Conservation (phyloP, 2,113 vertebrate species). For the Campylomormyrus numenius region DNA sequence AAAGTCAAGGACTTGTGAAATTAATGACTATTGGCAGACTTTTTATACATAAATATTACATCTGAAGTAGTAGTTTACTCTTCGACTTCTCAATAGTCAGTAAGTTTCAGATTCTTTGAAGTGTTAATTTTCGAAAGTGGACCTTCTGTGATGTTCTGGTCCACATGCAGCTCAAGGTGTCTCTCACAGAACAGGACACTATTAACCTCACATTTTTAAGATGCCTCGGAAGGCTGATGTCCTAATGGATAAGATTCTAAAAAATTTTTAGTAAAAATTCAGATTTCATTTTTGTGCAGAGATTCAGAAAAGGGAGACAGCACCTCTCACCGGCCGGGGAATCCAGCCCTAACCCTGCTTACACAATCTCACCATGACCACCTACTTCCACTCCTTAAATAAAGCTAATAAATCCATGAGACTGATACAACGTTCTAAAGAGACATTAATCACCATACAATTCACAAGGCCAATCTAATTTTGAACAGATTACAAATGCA, state of each 20-base stretch:
- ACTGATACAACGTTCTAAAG: background rate
- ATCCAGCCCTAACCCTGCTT: background rate
- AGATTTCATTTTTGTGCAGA: background rate
- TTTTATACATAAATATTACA: background rate
- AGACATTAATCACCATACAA: background rate
- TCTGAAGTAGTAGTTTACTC: background rate
- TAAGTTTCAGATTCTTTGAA: slow-evolving; percentile 8
- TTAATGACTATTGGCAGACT: background rate
- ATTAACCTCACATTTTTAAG: background rate
- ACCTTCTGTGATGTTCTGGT: background rate
- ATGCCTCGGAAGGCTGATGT: background rate
- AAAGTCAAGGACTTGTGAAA: background rate
- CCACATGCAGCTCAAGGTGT: background rate
- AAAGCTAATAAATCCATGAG: background rate
- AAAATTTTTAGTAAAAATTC: background rate
- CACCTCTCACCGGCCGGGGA: background rate
- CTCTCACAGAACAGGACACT: background rate
- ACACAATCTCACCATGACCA: background rate
- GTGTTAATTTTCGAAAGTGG: background rate
- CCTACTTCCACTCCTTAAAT: background rate
- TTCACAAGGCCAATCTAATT: background rate
- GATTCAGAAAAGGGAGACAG: background rate
- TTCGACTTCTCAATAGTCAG: background rate
- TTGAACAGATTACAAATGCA: background rate
- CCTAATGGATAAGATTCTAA: background rate